These are phyloP conservation scores for Lycocorax pyrrhopterus DNA, from an alignment of 2,113 vertebrate species.

Conservation along the genomic window DNA sequence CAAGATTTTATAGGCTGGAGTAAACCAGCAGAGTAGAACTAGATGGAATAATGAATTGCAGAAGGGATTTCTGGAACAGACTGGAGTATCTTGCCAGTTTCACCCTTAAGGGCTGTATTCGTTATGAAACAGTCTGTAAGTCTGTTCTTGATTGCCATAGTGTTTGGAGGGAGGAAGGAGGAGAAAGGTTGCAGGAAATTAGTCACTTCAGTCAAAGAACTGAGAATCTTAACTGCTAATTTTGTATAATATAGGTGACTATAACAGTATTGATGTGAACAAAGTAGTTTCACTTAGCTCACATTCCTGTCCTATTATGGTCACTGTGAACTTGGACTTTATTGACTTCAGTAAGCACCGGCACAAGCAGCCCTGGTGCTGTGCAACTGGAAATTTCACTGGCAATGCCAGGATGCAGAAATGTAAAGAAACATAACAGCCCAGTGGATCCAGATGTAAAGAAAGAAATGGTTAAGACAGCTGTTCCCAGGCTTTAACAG, in stretches of 20 bases:
- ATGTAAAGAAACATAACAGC: neutral
- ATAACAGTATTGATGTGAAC: neutral
- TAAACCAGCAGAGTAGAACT: neutral
- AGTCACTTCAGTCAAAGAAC: constrained; percentile 1
- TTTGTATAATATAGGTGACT: neutral
- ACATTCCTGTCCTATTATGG: neutral
- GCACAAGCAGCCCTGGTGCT: neutral
- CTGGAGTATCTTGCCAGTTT: neutral
- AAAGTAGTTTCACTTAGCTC: neutral
- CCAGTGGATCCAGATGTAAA: neutral
- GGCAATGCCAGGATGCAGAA: neutral
- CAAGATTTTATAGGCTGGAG: neutral
- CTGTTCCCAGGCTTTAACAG: neutral
- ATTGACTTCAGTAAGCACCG: neutral
- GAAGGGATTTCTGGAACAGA: constrained; percentile 26
- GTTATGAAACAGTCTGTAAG: constrained; percentile 10
- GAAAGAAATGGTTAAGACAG: neutral
- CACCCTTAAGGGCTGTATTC: neutral
- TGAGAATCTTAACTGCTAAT: neutral
- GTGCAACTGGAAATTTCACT: neutral
- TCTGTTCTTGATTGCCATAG: constrained; percentile 13
- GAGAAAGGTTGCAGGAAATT: constrained; percentile 45
- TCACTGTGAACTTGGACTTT: neutral
- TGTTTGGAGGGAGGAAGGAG: constrained; percentile 2
- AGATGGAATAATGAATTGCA: constrained; percentile 4